phyloP scores from a whole-genome alignment of 1,140 invertebrate genomes.

The Pseudachorutes palmiensis region DNA sequence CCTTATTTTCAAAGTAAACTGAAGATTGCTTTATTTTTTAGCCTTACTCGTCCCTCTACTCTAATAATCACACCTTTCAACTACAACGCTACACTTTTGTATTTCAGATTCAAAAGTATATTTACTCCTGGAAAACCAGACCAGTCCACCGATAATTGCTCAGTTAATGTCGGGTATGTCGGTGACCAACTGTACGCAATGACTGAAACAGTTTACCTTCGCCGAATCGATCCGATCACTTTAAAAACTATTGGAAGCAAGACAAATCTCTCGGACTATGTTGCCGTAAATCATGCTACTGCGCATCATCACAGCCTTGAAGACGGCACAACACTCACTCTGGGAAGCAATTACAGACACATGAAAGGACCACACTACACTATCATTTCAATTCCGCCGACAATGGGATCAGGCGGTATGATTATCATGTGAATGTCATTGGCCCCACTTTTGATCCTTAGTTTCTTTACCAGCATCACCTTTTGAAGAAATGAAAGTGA shows the following conservation, averaged over 20 bases:
- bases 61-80: background rate
- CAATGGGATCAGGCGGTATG: background rate
- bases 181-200: conserved; percentile 44
- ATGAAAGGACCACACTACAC: background rate
- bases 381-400: background rate
- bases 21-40: conserved; percentile 22
- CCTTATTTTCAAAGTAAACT: conserved; percentile 42
- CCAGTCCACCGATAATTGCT: conserved; percentile 42
- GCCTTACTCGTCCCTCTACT: background rate
- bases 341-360: conserved; percentile 37
- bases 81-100: background rate
- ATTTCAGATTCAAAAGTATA: conserved; percentile 20
- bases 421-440: background rate
- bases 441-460: background rate
- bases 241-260: conserved; percentile 41
- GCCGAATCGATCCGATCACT: conserved; percentile 42
- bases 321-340: conserved; percentile 42
- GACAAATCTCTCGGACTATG: conserved; percentile 32
- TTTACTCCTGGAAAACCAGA: conserved; percentile 23
- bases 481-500: conserved; percentile 38
- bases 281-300: conserved; percentile 38
- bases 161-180: conserved; percentile 41
- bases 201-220: conserved; percentile 33
- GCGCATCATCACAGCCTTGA: conserved; percentile 43
- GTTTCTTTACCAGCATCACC: conserved; percentile 11